Base-by-base conservation (phyloP, 2,888 invertebrate genomes). In the Agrochola circellaris region DNA sequence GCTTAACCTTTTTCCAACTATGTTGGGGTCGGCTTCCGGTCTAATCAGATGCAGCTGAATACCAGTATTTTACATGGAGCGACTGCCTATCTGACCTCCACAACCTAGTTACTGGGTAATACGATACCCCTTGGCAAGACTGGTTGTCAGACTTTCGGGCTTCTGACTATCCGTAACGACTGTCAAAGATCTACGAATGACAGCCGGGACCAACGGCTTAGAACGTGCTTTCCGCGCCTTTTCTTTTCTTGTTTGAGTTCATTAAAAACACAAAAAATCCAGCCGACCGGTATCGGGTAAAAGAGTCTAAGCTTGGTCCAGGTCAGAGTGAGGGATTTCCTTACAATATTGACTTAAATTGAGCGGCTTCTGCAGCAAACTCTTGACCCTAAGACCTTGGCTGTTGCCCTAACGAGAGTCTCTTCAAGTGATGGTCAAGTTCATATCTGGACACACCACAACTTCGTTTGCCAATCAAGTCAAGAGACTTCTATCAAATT, bases 311-410 rank as follows among this genome's bases (percentile, higher is more conserved):
- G 11, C 30, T 30, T n/a, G 15, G 56, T n/a, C 13, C 13, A 6
- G 56, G n/a, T n/a, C 56, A 56, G 56, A 56, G 56, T 13, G 56
- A 23, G 56, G 13, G 9, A n/a, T n/a, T 56, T n/a, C 11, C 5
- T n/a, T 38, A 17, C 17, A 64, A 45, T 45, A 45, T 45, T 20
- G n/a, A 17, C 7, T 7, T 30, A 51, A 62, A 11, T 64, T 51
- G 51, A 54, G 26, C 20, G 26, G 13, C 54, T 42, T 54, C n/a
- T 54, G n/a, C 23, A n/a, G n/a, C 34, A 77, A 38, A 17, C 45
- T n/a, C 56, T 77, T 77, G 77, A 76, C 56, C 20, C 20, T 6
- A 17, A 26, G 26, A 20, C 66, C 45, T 66, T 66, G 20, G 13
- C 45, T 11, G 17, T 48, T 45, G 30, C 17, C 69, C 15, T 30